Percentiles rank a stretch among this genome's conserved stretches.
Evolutionary conservation across 2,113 vertebrate genomes (phyloP).

Genomic region (Steatornis caripensis): DNA sequence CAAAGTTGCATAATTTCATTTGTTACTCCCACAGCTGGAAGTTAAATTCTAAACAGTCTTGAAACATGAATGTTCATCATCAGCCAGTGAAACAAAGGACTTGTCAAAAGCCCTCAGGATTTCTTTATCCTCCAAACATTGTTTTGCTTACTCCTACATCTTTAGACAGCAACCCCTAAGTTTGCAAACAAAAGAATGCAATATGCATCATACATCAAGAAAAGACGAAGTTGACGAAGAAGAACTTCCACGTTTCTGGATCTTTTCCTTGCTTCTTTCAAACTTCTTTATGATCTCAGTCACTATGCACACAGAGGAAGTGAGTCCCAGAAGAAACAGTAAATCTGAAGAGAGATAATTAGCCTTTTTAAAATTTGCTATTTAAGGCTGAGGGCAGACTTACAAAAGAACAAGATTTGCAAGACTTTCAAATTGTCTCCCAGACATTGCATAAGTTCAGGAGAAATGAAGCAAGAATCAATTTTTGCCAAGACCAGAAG

Average conservation of each 20-base stretch:
- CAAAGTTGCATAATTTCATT: constrained; percentile 81
- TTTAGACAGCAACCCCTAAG: constrained; percentile 69
- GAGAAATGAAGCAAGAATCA: not conserved
- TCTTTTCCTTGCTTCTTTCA: constrained; percentile 80
- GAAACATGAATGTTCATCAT: constrained; percentile 60
- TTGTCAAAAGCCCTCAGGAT: constrained; percentile 59
- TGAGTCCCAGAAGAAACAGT: constrained; percentile 89
- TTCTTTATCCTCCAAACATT: constrained; percentile 60
- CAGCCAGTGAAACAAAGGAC: constrained; percentile 61
- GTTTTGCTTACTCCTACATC: constrained; percentile 58
- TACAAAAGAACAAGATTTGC: not conserved
- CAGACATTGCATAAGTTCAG: not conserved
- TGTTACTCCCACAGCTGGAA: constrained; percentile 70
- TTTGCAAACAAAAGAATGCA: constrained; percentile 76
- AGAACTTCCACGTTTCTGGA: constrained; percentile 70
- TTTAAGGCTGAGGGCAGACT: not conserved
- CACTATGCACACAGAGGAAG: constrained; percentile 92
- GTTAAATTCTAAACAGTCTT: constrained; percentile 71
- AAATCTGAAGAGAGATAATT: constrained; percentile 79
- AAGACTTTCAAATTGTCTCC: not conserved
- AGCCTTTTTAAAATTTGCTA: not conserved
- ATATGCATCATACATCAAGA: constrained; percentile 94
- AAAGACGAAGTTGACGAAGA: constrained; percentile 74
- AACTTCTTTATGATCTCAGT: constrained; percentile 92
- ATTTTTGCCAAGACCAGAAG: not conserved